Percentiles rank a stretch among this genome's conserved stretches.
phyloP scores from a whole-genome alignment of 2,888 invertebrate genomes.

The Meteorus cinctellus region DNA sequence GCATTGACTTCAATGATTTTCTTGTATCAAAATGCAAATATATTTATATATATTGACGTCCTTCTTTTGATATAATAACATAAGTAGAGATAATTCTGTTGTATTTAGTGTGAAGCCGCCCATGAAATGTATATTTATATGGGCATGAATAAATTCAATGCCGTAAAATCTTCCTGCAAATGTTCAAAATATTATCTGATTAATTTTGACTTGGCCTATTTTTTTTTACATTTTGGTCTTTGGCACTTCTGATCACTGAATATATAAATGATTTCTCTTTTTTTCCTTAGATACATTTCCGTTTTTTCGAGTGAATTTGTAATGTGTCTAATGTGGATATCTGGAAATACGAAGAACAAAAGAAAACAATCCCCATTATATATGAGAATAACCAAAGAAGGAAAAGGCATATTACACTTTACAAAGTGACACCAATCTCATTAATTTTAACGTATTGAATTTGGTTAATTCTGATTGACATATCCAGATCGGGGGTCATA shows the following conservation, averaged over 20 bases:
- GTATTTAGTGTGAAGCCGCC: slow-evolving; percentile 34
- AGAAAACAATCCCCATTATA: background rate
- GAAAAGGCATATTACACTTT: background rate
- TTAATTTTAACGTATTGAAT: slow-evolving; percentile 12
- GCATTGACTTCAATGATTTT: slow-evolving; percentile 15
- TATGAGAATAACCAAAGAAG: slow-evolving; percentile 9
- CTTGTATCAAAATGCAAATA: slow-evolving; percentile 17
- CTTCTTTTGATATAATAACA: background rate
- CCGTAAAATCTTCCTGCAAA: slow-evolving; percentile 38
- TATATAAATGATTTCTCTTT: background rate
- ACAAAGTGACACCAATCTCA: background rate
- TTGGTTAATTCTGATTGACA: slow-evolving; percentile 20
- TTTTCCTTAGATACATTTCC: background rate
- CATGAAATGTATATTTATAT: slow-evolving; percentile 43
- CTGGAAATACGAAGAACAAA: background rate
- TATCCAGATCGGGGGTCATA: slow-evolving; percentile 13
- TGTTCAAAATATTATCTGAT: slow-evolving; percentile 30
- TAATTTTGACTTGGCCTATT: background rate
- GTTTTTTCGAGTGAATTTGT: background rate
- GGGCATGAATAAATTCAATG: slow-evolving; percentile 29
- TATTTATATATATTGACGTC: background rate
- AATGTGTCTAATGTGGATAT: background rate
- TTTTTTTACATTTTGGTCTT: slow-evolving; percentile 1
- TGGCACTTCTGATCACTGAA: background rate
- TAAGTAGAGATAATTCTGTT: slow-evolving; percentile 27